Evolutionary conservation across 2,888 invertebrate species (phyloP).

Genomic region (Diploptera punctata): DNA sequence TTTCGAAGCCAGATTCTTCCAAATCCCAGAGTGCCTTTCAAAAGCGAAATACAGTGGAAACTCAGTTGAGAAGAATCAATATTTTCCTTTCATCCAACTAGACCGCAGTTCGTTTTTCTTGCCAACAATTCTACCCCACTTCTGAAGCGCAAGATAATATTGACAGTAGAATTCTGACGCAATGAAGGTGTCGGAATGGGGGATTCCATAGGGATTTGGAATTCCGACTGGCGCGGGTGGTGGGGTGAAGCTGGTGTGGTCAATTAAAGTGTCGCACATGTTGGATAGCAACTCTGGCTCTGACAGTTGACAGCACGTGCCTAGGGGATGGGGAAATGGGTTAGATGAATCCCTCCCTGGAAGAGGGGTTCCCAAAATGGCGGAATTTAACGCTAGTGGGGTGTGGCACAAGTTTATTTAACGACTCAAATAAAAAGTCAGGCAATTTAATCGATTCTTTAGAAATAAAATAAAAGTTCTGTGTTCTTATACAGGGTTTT

Average conservation of each 20-base stretch:
- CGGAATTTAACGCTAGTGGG: slow-evolving; percentile 18
- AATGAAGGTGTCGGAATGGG: slow-evolving; percentile 3
- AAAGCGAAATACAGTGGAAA: background rate
- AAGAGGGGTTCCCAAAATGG: slow-evolving; percentile 16
- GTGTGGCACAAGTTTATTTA: slow-evolving; percentile 2
- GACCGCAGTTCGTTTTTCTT: slow-evolving; percentile 12
- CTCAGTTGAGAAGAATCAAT: slow-evolving; percentile 20
- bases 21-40: slow-evolving; percentile 5
- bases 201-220: slow-evolving; percentile 6
- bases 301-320: slow-evolving; percentile 23
- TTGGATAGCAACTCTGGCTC: slow-evolving; percentile 5
- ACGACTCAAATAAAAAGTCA: background rate
- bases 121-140: slow-evolving; percentile 9
- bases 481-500: background rate
- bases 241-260: background rate
- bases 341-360: background rate
- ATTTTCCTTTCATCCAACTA: slow-evolving; percentile 25
- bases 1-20: too few species aligned
- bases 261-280: slow-evolving; percentile 19
- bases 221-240: background rate
- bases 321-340: background rate
- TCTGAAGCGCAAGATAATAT: slow-evolving; percentile 15
- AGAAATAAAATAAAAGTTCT: background rate
- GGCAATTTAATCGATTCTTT: background rate
- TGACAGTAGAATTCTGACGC: slow-evolving; percentile 22